Percentiles rank a stretch among this genome's conserved stretches.
phyloP scores from a whole-genome alignment of 2,113 vertebrate species.

The Sphyrna mokarran region DNA sequence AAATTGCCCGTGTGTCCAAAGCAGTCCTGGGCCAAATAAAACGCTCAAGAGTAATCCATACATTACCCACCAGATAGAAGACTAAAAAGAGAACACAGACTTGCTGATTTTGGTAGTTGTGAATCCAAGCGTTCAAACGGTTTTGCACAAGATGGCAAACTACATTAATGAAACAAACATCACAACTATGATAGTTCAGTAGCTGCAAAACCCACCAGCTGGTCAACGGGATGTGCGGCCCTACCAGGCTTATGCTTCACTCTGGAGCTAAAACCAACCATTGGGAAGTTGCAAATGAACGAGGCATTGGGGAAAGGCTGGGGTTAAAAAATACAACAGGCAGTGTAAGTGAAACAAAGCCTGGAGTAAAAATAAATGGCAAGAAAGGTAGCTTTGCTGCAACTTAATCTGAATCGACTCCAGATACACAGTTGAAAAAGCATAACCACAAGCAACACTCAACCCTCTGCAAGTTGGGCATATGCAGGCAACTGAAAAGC shows the following conservation, averaged over 20 bases:
- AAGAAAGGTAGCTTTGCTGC: neutral
- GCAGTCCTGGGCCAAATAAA: neutral
- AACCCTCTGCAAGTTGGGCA: neutral
- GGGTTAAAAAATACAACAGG: neutral
- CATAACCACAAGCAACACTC: slow-evolving; percentile 1
- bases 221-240: neutral
- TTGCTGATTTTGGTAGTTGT: neutral
- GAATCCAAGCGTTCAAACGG: neutral
- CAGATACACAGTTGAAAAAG: neutral
- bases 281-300: neutral
- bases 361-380: neutral
- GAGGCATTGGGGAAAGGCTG: neutral
- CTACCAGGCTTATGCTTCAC: neutral
- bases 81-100: neutral
- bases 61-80: no score
- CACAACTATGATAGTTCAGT: neutral
- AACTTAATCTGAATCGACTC: neutral
- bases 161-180: neutral
- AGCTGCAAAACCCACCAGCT: neutral
- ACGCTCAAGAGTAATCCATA: no score
- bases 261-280: neutral
- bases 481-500: neutral
- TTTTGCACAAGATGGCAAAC: neutral
- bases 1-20: no score
- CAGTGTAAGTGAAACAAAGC: no score